These are phyloP conservation scores for Globia sparganii DNA, from an alignment of 2,888 invertebrate genomes.

Conservation along the genomic window DNA sequence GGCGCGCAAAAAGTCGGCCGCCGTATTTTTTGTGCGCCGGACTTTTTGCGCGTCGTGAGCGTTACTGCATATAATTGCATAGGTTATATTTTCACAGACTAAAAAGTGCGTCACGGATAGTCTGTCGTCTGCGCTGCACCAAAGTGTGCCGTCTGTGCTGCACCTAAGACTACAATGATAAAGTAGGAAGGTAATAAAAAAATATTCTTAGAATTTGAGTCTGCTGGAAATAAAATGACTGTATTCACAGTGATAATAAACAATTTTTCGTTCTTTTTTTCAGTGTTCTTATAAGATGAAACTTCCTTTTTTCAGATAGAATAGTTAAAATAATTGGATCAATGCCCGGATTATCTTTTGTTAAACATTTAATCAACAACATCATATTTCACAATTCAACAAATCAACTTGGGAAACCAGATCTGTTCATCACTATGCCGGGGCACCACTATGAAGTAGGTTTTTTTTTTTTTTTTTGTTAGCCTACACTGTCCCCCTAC, in stretches of 20 bases:
- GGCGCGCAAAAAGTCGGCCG: too few species aligned
- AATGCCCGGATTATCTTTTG: constrained; percentile 89
- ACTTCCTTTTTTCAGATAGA: constrained; percentile 82
- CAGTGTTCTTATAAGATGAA: background rate
- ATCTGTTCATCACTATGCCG: constrained; percentile 91
- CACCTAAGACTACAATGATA: too few species aligned
- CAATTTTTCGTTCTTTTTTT: too few species aligned
- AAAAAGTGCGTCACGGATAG: too few species aligned
- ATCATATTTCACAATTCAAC: constrained; percentile 91
- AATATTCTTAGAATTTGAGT: background rate
- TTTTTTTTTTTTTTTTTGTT: background rate
- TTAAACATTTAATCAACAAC: constrained; percentile 91
- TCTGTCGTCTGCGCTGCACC: too few species aligned
- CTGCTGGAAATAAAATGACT: background rate
- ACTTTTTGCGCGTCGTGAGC: too few species aligned
- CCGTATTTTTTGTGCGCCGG: too few species aligned
- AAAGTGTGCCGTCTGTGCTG: too few species aligned
- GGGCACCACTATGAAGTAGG: constrained; percentile 91
- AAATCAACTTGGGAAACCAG: constrained; percentile 90
- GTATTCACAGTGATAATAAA: too few species aligned
- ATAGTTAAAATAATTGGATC: constrained; percentile 91
- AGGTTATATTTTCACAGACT: too few species aligned
- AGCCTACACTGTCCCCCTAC: background rate
- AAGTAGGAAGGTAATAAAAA: background rate
- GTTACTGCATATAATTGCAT: too few species aligned